Base-by-base conservation (phyloP, 2,113 vertebrate genomes). In the Progne subis region DNA sequence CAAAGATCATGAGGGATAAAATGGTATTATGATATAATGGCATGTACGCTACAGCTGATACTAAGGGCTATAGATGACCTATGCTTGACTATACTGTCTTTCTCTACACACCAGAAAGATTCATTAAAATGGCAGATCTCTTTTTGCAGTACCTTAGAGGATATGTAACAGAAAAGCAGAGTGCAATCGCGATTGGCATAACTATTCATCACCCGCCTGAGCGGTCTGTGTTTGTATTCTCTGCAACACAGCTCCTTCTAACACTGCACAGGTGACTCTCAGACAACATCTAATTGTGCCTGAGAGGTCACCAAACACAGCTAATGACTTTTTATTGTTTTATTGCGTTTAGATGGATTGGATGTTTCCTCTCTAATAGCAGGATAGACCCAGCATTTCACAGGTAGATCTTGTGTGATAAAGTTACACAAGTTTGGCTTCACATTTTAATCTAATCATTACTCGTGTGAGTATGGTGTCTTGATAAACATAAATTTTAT, bases 1-100 rank as follows among this genome's bases (percentile, higher is more conserved):
- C 96, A 98, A 97, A 97, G 95, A 95, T 97, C 91, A 90, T 12
- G 94, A 63, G 76, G 92, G 90, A 98, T 97, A 97, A 97, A 97
- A 97, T 94, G 92, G 87, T 75, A 92, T 96, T 96, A 92, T 64
- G 80, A 95, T 94, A 79, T 90, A 96, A 96, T 92, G 94, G 71
- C 53, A 60, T 39, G 70, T 80, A 95, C 47, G 71, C 77, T 55
- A 61, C 39, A 93, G 91, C 88, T 90, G 93, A 96, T 96, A 96
- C 92, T 96, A 69, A 93, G 61, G 96, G 95, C 94, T 94, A 95
- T 85, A 50, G 94, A 65, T 81, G 93, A 95, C 96, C 95, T 90
- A 31, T 59, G 86, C 92, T 94, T 86, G 65, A 79, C 94, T 96
- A 82, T 8, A 56, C 71, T 37, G 0, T 86, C 88, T 92, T 75